phyloP scores from a whole-genome alignment of 64 coral and sea anemone species.

The Dendronephthya gigantea region DNA sequence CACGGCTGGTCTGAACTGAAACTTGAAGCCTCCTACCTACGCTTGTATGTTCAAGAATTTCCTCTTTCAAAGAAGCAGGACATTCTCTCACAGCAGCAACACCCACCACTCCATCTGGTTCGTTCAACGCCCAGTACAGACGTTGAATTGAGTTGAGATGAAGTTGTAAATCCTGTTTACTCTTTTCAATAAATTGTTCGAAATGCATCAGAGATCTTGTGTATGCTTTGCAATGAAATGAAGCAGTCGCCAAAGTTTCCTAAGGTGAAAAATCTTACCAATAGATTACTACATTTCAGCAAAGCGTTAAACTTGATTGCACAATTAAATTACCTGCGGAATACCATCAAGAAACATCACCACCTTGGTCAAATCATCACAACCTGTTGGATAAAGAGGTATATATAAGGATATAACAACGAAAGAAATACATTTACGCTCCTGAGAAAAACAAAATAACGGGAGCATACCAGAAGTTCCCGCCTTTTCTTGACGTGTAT shows the following conservation, averaged over 20 bases:
- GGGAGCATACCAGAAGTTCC: neutral
- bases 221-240: slow-evolving; percentile 94
- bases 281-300: neutral
- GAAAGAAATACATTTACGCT: too few species aligned
- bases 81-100: slow-evolving; percentile 76
- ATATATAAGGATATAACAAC: too few species aligned
- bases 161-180: slow-evolving; percentile 57
- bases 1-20: neutral
- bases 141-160: slow-evolving; percentile 76
- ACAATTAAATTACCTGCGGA: slow-evolving; percentile 36
- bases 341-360: slow-evolving; percentile 53
- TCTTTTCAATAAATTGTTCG: slow-evolving; percentile 64
- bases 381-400: neutral
- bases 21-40: slow-evolving; percentile 30
- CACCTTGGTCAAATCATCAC: slow-evolving; percentile 29
- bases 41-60: slow-evolving; percentile 87
- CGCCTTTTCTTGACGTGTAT: neutral
- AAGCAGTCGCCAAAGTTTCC: slow-evolving; percentile 73
- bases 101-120: slow-evolving; percentile 83
- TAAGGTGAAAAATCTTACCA: neutral
- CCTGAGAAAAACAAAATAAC: neutral
- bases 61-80: slow-evolving; percentile 59
- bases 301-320: neutral
- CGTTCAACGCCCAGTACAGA: slow-evolving; percentile 74
- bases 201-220: slow-evolving; percentile 93